Evolutionary conservation across 2,888 invertebrate genomes (phyloP).

Genomic region (Vandiemenella viatica): DNA sequence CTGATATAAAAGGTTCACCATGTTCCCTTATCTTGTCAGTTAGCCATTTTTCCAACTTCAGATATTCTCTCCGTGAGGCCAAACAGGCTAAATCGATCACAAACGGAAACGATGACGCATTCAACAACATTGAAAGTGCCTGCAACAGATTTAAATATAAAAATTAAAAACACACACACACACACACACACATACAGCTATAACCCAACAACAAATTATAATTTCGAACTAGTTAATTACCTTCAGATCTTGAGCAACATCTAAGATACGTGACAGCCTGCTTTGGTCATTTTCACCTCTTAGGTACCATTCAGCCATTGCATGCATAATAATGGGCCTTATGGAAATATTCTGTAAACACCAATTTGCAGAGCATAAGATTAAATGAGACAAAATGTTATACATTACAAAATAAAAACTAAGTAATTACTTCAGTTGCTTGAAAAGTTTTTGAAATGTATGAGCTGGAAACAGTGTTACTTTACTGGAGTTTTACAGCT

Average conservation of each 20-base stretch:
- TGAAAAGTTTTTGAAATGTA: no score
- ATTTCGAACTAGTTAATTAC: no score
- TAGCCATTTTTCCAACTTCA: conserved; percentile 97
- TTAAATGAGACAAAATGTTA: no score
- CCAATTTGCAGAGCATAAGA: no score
- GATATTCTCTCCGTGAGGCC: conserved; percentile 89
- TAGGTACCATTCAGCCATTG: conserved; percentile 96
- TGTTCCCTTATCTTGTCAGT: conserved; percentile 93
- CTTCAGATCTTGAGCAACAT: conserved; percentile 83
- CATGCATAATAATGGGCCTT: conserved; percentile 78
- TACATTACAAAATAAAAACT: no score
- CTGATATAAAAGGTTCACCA: conserved; percentile 76
- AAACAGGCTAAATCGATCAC: conserved; percentile 95
- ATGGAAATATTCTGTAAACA: conserved; percentile 42
- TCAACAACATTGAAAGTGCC: conserved; percentile 79
- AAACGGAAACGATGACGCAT: conserved; percentile 85
- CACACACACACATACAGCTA: no score
- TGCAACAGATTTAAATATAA: conserved; percentile 46
- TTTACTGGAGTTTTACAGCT: no score
- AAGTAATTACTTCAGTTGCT: no score
- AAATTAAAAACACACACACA: no score
- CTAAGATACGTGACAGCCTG: conserved; percentile 82
- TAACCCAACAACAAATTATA: not conserved
- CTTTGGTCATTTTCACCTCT: conserved; percentile 86
- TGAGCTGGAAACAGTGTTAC: no score